These are phyloP conservation scores for Orthosia gracilis DNA, from an alignment of 2,888 invertebrate genomes.

Conservation along the genomic window DNA sequence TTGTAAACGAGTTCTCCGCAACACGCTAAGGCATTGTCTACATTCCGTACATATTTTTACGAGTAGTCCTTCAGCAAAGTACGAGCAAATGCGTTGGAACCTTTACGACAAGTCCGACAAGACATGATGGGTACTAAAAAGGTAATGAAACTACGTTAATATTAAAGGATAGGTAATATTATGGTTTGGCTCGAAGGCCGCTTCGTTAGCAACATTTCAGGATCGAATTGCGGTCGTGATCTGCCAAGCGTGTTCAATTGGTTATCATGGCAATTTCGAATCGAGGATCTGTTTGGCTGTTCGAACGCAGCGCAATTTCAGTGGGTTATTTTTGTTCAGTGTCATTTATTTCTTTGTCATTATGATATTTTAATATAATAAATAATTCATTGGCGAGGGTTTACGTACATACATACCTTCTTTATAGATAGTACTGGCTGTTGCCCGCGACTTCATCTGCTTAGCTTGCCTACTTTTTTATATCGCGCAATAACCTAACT, in stretches of 20 bases:
- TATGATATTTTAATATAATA: neutral
- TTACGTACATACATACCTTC: no score
- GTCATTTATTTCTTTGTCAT: neutral
- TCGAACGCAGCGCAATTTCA: neutral
- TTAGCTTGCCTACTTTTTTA: no score
- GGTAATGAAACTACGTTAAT: conserved; percentile 33
- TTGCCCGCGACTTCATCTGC: no score
- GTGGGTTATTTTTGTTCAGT: neutral
- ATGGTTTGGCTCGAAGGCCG: conserved; percentile 35
- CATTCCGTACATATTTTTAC: conserved; percentile 55
- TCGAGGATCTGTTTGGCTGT: conserved; percentile 15
- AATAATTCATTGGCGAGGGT: no score
- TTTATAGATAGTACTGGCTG: no score
- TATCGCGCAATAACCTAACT: no score
- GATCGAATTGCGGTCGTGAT: conserved; percentile 48
- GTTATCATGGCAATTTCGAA: conserved; percentile 44
- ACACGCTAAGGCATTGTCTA: conserved; percentile 57
- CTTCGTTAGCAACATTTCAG: conserved; percentile 42
- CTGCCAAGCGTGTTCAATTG: conserved; percentile 46
- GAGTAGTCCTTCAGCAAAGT: conserved; percentile 36
- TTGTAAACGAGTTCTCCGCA: conserved; percentile 61
- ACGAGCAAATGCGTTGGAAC: conserved; percentile 19
- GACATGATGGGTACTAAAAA: conserved; percentile 28
- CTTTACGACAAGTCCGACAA: conserved; percentile 35
- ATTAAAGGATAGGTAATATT: conserved; percentile 27